Conservation (phyloP, 2,113 vertebrate genomes). For the Gymnarchus niloticus region DNA sequence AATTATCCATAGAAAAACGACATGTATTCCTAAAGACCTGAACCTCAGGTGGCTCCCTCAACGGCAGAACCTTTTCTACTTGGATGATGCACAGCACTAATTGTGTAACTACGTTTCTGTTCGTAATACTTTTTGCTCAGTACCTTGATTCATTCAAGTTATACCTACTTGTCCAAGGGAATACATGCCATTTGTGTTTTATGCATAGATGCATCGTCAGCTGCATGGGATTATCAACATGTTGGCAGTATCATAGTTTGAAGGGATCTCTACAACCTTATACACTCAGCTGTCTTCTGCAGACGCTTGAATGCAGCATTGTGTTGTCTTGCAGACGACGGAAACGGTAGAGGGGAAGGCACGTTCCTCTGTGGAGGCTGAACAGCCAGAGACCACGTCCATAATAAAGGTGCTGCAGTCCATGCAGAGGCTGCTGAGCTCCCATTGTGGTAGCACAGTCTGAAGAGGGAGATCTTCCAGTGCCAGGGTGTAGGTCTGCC, state of each 20-base stretch:
- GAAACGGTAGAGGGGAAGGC: not conserved
- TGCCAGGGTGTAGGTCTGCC: not conserved
- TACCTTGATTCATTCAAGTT: not conserved
- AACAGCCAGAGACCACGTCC: not conserved
- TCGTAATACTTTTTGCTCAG: not conserved
- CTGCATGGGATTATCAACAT: not conserved
- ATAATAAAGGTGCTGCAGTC: not conserved
- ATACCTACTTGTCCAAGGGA: not conserved
- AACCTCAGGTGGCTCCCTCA: not conserved
- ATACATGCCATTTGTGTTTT: not conserved
- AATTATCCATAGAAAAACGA: not conserved
- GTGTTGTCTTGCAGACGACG: constrained; percentile 29
- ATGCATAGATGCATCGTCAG: not conserved
- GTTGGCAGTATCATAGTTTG: not conserved
- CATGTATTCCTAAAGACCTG: not conserved
- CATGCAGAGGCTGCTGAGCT: not conserved
- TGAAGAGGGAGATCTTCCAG: not conserved
- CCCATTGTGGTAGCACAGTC: not conserved
- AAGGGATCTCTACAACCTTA: not conserved
- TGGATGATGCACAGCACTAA: not conserved
- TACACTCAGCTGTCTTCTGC: not conserved
- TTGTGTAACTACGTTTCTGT: too few relatives aligned
- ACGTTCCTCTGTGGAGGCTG: not conserved
- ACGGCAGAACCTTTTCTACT: not conserved
- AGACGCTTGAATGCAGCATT: not conserved